A percentile compares a stretch with the other conserved stretches of the same genome.
phyloP scores from a whole-genome alignment of 1,140 invertebrate genomes.

The Condylostylus longicornis region DNA sequence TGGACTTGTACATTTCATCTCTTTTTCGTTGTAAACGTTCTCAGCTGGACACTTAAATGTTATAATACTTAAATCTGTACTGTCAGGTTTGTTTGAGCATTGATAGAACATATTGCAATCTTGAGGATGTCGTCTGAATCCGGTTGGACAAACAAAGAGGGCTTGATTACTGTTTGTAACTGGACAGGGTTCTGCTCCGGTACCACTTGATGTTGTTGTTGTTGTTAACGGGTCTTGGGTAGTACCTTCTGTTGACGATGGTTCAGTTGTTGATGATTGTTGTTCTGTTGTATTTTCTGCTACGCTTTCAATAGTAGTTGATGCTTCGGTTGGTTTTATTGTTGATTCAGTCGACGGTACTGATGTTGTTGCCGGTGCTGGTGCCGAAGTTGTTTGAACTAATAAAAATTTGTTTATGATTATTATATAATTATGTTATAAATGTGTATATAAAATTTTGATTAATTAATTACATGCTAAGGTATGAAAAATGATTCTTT shows the following conservation, averaged over 20 bases:
- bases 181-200: slow-evolving; percentile 30
- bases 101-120: slow-evolving; percentile 74
- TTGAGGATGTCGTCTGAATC: slow-evolving; percentile 65
- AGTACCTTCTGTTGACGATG: slow-evolving; percentile 8
- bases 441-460: slow-evolving; percentile 1
- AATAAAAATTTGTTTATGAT: slow-evolving; percentile 8
- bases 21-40: slow-evolving; percentile 56
- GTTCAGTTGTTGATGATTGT: slow-evolving; percentile 11
- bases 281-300: slow-evolving; percentile 12
- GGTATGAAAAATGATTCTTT: not conserved
- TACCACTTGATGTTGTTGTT: slow-evolving; percentile 20
- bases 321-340: slow-evolving; percentile 13
- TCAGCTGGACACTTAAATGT: slow-evolving; percentile 58
- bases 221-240: slow-evolving; percentile 10
- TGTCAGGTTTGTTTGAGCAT: slow-evolving; percentile 47
- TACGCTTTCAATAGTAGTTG: slow-evolving; percentile 11
- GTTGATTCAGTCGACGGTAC: slow-evolving; percentile 17
- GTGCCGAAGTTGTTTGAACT: slow-evolving; percentile 15
- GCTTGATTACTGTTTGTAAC: slow-evolving; percentile 47
- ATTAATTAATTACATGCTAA: slow-evolving; percentile 3
- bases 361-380: slow-evolving; percentile 12
- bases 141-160: slow-evolving; percentile 58
- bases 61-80: slow-evolving; percentile 53
- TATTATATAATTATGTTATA: not conserved
- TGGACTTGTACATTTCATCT: too few species aligned